These are phyloP conservation scores for Pseudococcus viburni DNA, from an alignment of 2,888 invertebrate genomes.

Conservation along the genomic window DNA sequence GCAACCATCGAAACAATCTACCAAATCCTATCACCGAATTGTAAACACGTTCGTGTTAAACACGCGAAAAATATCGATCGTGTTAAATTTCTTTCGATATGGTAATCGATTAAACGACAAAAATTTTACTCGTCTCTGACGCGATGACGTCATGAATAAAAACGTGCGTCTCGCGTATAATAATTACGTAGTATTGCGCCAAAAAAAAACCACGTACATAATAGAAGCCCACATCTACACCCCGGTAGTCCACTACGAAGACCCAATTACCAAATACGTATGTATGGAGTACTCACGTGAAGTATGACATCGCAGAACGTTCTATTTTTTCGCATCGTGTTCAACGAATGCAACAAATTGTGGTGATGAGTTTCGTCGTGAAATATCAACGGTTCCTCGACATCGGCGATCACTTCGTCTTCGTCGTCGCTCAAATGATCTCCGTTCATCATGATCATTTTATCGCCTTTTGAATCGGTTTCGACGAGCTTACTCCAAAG, in stretches of 20 bases:
- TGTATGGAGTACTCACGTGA: constrained; percentile 75
- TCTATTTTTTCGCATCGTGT: constrained; percentile 85
- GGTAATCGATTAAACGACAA: background rate
- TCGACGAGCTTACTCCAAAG: background rate
- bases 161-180: background rate
- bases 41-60: background rate
- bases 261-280: constrained; percentile 52
- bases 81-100: constrained; percentile 37
- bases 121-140: background rate
- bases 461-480: background rate
- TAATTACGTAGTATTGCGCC: background rate
- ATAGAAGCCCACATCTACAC: background rate
- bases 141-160: background rate
- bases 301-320: constrained; percentile 90
- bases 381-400: constrained; percentile 59
- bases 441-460: constrained; percentile 56
- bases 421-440: constrained; percentile 61
- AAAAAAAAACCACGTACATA: background rate
- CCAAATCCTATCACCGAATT: background rate
- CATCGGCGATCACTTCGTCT: constrained; percentile 58
- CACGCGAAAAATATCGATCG: constrained; percentile 47
- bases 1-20: background rate
- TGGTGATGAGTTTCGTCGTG: constrained; percentile 76
- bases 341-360: constrained; percentile 78
- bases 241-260: background rate